A percentile compares a stretch with the other conserved stretches of the same genome.
These are phyloP conservation scores for Macquaria australasica DNA, from an alignment of 2,113 vertebrate species.

Conservation along the genomic window DNA sequence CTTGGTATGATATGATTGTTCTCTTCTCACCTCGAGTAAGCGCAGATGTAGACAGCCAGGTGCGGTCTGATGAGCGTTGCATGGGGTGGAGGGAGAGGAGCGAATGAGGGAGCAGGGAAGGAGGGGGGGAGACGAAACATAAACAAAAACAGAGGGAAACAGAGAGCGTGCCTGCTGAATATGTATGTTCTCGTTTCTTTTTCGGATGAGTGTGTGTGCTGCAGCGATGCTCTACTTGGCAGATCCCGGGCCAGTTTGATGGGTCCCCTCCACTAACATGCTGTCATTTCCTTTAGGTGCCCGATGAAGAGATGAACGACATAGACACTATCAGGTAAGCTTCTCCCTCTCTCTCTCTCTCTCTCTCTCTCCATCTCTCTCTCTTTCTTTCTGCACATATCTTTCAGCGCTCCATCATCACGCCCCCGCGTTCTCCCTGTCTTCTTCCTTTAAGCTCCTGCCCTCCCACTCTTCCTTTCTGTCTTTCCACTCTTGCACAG, in stretches of 20 bases:
- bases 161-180: slow-evolving; percentile 62
- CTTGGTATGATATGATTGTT: slow-evolving; percentile 70
- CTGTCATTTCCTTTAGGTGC: slow-evolving; percentile 76
- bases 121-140: slow-evolving; percentile 20
- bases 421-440: slow-evolving; percentile 76
- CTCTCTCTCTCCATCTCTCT: slow-evolving; percentile 41
- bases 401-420: slow-evolving; percentile 70
- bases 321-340: slow-evolving; percentile 82
- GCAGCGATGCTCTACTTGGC: slow-evolving; percentile 51
- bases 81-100: slow-evolving; percentile 36
- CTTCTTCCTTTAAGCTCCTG: slow-evolving; percentile 78
- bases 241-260: slow-evolving; percentile 49
- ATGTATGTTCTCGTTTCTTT: slow-evolving; percentile 48
- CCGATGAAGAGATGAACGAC: slow-evolving; percentile 76
- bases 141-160: slow-evolving; percentile 68
- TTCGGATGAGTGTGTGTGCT: slow-evolving; percentile 26
- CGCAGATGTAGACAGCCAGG: slow-evolving; percentile 58
- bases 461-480: slow-evolving; percentile 77
- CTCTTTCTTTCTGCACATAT: slow-evolving; percentile 59
- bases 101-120: slow-evolving; percentile 14
- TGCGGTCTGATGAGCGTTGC: slow-evolving; percentile 44
- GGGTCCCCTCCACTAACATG: slow-evolving; percentile 65
- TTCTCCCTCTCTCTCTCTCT: slow-evolving; percentile 24
- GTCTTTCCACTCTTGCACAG: slow-evolving; percentile 66
- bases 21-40: slow-evolving; percentile 59